phyloP scores from a whole-genome alignment of 2,113 vertebrate species.

The Megaceryle torquata region DNA sequence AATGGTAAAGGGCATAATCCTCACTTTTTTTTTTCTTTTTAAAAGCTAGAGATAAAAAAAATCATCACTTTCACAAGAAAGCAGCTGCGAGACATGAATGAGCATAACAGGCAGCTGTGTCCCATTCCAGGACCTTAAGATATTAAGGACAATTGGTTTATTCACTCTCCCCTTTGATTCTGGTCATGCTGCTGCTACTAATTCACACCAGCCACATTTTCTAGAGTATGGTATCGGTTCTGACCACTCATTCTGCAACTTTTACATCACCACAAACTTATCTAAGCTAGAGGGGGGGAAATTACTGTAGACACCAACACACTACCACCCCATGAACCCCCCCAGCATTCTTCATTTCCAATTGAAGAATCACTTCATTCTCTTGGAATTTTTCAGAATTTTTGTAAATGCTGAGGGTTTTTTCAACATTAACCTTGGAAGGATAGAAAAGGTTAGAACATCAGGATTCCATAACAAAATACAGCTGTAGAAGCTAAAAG shows the following conservation, averaged over 20 bases:
- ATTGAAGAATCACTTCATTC: not conserved
- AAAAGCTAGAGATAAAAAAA: not conserved
- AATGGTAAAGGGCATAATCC: not conserved
- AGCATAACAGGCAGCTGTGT: not conserved
- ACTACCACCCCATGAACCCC: not conserved
- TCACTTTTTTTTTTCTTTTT: not conserved
- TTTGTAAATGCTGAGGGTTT: not conserved
- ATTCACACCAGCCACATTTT: not conserved
- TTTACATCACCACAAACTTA: not conserved
- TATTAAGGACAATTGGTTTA: not conserved
- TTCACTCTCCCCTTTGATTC: not conserved
- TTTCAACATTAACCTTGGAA: not conserved
- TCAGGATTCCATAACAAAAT: not conserved
- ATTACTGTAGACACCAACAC: not conserved
- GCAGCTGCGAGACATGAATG: not conserved
- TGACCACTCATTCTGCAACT: not conserved
- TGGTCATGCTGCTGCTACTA: not conserved
- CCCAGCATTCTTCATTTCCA: not conserved
- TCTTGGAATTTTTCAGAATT: not conserved
- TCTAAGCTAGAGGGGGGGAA: accelerated
- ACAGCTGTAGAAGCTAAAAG: not conserved
- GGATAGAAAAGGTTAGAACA: not conserved
- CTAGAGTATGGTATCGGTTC: not conserved
- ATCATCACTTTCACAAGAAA: not conserved
- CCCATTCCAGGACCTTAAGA: not conserved